Evolutionary conservation across 2,113 vertebrate species (phyloP), one percentile per base, ranked within the genome.

Genomic region (Oceanites oceanicus): DNA sequence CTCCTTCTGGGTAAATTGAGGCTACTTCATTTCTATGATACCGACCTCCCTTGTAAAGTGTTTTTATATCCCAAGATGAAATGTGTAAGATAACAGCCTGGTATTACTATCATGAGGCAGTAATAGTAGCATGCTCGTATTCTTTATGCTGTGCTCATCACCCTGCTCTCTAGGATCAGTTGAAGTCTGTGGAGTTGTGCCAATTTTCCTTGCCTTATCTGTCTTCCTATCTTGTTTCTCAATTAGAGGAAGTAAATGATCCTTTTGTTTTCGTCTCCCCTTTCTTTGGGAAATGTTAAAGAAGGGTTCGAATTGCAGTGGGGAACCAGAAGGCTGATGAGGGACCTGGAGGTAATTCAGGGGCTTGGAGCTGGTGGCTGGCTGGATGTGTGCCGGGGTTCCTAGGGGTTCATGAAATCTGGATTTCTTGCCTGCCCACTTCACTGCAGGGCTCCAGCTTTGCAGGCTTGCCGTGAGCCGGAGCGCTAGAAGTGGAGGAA

Each of bases 181-280:
- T 96, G 68, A 90, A 92, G 56, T 65, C 65, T 0, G 0, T 94
- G 95, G 82, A 96, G 49, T 20, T 74, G 52, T 86, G 96, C 97
- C 97, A 94, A 6, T 94, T 96, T 97, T 85, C 96, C 87, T 96
- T 96, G 94, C 90, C 73, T 97, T 96, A 96, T 96, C 95, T 93
- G 63, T 88, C 86, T 96, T 96, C 70, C 96, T 76, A 68, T 82
- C 58, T 81, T 75, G 67, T 90, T 92, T 96, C 75, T 86, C 63
- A 92, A 73, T 92, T 94, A 84, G 84, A 73, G 63, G 63, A 77
- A 76, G 90, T 86, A 88, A 93, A 45, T 58, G 88, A 80, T 91
- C 92, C 52, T 77, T 95, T 88, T 82, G 70, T 96, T 97, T 95
- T 94, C 1, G 0, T 92, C 96, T 96, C 79, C 30, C 7, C 45